phyloP scores from a whole-genome alignment of 2,888 invertebrate species.

The Heteromurus nitidus region DNA sequence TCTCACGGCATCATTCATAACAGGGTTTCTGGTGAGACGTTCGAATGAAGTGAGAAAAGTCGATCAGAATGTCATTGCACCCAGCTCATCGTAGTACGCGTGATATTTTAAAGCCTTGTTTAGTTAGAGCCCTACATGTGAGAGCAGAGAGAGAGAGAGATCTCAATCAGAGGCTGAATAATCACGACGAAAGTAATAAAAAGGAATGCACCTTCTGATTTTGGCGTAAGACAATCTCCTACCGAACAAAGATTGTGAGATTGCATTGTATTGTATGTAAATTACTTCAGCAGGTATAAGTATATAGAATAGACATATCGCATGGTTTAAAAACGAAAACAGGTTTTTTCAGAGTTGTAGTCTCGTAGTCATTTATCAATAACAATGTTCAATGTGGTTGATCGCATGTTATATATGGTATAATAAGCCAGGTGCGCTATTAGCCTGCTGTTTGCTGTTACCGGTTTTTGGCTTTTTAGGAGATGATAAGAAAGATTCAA shows the following conservation, averaged over 20 bases:
- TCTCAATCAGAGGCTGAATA: not conserved
- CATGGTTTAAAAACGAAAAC: constrained; percentile 25
- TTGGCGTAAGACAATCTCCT: constrained; percentile 32
- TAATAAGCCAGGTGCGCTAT: not conserved
- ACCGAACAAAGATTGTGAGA: constrained; percentile 17
- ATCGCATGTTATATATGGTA: not conserved
- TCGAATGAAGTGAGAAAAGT: constrained; percentile 32
- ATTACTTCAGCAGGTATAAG: not conserved
- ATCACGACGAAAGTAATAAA: not conserved
- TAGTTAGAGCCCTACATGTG: not conserved
- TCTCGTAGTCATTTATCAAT: no score
- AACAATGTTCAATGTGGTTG: constrained; percentile 2
- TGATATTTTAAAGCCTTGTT: constrained; percentile 9
- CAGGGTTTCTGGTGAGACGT: not conserved
- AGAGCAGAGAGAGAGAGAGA: not conserved
- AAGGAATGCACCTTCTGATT: constrained; percentile 15
- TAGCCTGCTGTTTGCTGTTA: constrained; percentile 31
- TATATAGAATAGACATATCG: not conserved
- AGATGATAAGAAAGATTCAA: not conserved
- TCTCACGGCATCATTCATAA: not conserved
- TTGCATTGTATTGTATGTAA: constrained; percentile 39
- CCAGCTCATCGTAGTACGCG: not conserved
- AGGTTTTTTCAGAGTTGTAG: constrained; percentile 31
- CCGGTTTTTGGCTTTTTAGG: constrained; percentile 27
- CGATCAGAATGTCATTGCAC: constrained; percentile 55